Base-by-base conservation (phyloP, 1,140 invertebrate species). In the Pentalonia nigronervosa region DNA sequence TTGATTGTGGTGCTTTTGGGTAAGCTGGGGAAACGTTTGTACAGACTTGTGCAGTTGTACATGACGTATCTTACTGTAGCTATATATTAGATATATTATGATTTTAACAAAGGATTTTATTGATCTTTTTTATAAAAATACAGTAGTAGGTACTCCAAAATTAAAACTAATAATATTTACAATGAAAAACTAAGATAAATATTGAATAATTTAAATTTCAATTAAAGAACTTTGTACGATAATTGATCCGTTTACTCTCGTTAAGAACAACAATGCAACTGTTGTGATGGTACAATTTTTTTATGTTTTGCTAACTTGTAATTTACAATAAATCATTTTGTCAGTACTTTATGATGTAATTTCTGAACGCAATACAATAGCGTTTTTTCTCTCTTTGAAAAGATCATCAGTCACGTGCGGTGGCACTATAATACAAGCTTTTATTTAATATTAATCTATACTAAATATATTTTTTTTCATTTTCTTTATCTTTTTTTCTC, bases 281-380 rank as follows among this genome's bases (percentile, higher is more conserved):
- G 30, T 76, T n/a, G 14, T 76, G 30, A 3, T n/a, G 14, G 11
- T 17, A 76, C 60, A 76, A 14, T 76, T 76, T 76, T 48, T 67
- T 76, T 76, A 7, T n/a, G 4, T 76, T 76, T n/a, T 7, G 30
- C 1, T n/a, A 17, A 76, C 60, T 76, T 76, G n/a, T 76, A 76
- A 76, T 76, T 76, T 76, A 76, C 60, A 76, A 76, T 76, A 76
- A 76, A 76, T 76, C 60, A 76, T 76, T n/a, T 76, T 76, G 60
- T 20, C 14, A 3, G 14, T n/a, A 30, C 60, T 76, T 17, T n/a
- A 76, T 76, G 14, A 76, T 17, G n/a, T 23, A 76, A 76, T 76
- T 76, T 76, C n/a, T n/a, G 60, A 7, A n/a, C 4, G 60, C n/a
- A n/a, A 76, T 76, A 76, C 30, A 76, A 76, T 76, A 76, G 30